Evolutionary conservation across 2,113 vertebrate species (phyloP), one percentile per base, ranked within the genome.

Genomic region (Coptodon bakossiorum): DNA sequence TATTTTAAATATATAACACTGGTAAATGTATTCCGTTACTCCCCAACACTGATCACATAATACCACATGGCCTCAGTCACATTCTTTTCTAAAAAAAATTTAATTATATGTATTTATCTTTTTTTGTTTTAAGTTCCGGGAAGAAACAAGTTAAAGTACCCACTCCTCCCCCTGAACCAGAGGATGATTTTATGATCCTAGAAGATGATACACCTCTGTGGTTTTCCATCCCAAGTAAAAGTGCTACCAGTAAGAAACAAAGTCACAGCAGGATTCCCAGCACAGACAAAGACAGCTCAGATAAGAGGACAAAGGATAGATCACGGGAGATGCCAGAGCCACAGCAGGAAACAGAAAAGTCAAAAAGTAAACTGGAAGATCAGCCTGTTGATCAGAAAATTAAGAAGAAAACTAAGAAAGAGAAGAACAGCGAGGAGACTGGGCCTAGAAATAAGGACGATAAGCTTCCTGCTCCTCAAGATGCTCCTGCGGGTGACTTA

Each of bases 121-220:
- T 52, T 43, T 43, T 86, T 6, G 73, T 54, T 90, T 90, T 24
- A 56, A 94, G 91, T 88, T 31, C 79, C 10, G 61, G 63, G 71
- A 91, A 85, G 29, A 40, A 53, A 45, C 85, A 82, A 1, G 54
- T 91, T 2, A 95, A 92, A 85, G 86, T 27, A 7, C 36, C 91
- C 13, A 38, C 59, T 80, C 85, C 80, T 31, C 82, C 85, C 31
- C 56, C 76, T 14, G 94, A 94, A 40, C 89, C 82, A 13, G 96
- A 96, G 16, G 96, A 97, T 4, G 93, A 96, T 31, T 97, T 96
- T 86, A 43, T 95, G 40, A 96, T 97, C 84, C 31, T 97, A 86
- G 96, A 97, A 16, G 95, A 96, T 10, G 94, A 96, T 11, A 24
- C 36, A 6, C 91, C 95, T 14, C 2, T 91, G 56, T 73, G 52